Conservation (phyloP, 2,888 invertebrate species). For the Myopa tessellatipennis region DNA sequence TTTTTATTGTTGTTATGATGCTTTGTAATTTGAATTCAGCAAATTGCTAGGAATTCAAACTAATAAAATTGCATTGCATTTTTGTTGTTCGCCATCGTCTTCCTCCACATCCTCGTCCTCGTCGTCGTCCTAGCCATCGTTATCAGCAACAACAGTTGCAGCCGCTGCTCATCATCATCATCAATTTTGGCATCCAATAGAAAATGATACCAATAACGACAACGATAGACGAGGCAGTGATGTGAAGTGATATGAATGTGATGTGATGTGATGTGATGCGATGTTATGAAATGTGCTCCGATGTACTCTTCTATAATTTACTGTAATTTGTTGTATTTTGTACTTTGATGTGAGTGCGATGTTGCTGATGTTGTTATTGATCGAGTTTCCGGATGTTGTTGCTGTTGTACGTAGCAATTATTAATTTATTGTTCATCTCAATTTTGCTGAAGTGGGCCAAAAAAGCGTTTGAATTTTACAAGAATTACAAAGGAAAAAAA, state of each 20-base stretch:
- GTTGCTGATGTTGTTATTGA: no score
- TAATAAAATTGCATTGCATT: conserved; percentile 27
- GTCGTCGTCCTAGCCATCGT: conserved; percentile 5
- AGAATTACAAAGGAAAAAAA: no score
- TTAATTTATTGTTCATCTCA: no score
- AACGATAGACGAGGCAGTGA: not conserved
- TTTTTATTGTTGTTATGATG: conserved; percentile 15
- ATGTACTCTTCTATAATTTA: no score
- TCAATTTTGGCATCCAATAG: not conserved
- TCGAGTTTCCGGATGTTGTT: no score
- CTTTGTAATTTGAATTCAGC: conserved; percentile 29
- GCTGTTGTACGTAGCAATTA: no score
- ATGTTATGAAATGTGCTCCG: no score
- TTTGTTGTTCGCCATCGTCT: conserved; percentile 6
- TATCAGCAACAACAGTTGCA: not conserved
- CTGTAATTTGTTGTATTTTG: not conserved
- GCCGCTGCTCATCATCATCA: not conserved
- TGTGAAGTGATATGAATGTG: not conserved
- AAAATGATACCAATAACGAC: conserved; percentile 3
- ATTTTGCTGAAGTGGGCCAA: no score
- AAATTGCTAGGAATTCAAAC: conserved; percentile 30
- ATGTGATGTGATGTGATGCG: not conserved
- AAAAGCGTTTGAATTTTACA: no score
- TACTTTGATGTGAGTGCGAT: not conserved
- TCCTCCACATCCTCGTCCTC: not conserved